Conservation (phyloP, 2,888 invertebrate genomes). For the Agriopis marginaria region DNA sequence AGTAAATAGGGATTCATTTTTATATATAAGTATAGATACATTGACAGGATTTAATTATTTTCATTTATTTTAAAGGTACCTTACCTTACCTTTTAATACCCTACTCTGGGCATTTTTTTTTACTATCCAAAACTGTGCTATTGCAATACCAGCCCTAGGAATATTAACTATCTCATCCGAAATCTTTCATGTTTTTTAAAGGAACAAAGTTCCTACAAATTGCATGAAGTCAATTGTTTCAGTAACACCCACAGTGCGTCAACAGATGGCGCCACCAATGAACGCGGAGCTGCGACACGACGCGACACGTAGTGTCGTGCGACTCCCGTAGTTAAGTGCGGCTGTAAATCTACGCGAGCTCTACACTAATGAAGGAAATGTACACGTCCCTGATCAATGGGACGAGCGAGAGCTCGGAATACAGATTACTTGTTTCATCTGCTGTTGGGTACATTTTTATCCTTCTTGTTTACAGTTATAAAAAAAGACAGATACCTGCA, state of each 20-base stretch:
- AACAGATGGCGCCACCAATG: background rate
- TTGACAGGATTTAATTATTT: background rate
- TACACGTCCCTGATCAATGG: constrained; percentile 3
- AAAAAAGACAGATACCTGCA: no score
- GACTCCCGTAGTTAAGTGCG: constrained; percentile 53
- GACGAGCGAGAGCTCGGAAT: background rate
- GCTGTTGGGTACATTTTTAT: no score
- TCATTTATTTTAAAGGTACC: background rate
- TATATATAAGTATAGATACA: no score
- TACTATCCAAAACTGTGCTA: no score
- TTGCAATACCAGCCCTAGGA: no score
- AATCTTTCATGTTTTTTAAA: no score
- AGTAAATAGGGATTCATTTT: no score
- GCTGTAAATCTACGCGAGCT: constrained; percentile 50
- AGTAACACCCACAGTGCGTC: background rate
- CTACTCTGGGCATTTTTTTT: background rate
- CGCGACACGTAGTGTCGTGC: constrained; percentile 25
- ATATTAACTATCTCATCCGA: no score
- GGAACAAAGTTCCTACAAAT: no score
- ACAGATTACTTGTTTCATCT: background rate
- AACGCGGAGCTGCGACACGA: constrained; percentile 9
- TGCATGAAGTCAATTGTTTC: background rate
- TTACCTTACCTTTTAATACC: no score
- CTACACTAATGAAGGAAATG: constrained; percentile 21
- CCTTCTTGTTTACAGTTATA: no score